Evolutionary conservation across 30 jellyfish, hydroid and myxozoan species (phyloP), one percentile per base, ranked within the genome.

Genomic region (Clytia hemisphaerica): DNA sequence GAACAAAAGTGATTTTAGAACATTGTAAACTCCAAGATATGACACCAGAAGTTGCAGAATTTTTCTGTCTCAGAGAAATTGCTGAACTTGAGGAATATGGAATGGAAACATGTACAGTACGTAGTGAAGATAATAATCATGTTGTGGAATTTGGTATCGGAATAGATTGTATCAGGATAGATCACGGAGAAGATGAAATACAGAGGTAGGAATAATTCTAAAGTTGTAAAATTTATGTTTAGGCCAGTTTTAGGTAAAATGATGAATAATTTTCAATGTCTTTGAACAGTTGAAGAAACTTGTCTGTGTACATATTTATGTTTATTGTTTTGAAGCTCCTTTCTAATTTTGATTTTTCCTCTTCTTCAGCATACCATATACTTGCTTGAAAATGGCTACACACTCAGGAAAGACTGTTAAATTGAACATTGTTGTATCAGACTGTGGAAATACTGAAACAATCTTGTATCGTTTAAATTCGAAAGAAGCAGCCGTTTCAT

Each of bases 401-500:
- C 98, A 82, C 49, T 67, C 79, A 67, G 98, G 95, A 16, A 89
- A 76, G 59, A 83, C 89, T 35, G 98, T 89, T 2, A 73, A 58
- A 67, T 53, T 89, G 16, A 93, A 89, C 48, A 65, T 72, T 4
- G 81, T 64, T 54, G 27, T 54, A 3, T 60, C 78, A 26, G 98
- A 89, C 57, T 57, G 46, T 32, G 81, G 98, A 24, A 94, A 89
- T 45, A 76, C 73, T 35, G 93, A 71, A 3, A 57, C 82, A 32
- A 53, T 76, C 24, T 37, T 59, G 26, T 89, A 89, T 67, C 51
- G 88, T 21, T 40, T 89, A 67, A 89, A 71, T 71, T 80, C 93
- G 76, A 89, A 89, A 82, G 98, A 82, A 50, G 75, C 93, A n/a
- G 98, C 98, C 2, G 77, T 83, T 50, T 95, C 98, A 1, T 55